Conservation (phyloP, 2,888 invertebrate genomes). For the Horisme vitalbata region DNA sequence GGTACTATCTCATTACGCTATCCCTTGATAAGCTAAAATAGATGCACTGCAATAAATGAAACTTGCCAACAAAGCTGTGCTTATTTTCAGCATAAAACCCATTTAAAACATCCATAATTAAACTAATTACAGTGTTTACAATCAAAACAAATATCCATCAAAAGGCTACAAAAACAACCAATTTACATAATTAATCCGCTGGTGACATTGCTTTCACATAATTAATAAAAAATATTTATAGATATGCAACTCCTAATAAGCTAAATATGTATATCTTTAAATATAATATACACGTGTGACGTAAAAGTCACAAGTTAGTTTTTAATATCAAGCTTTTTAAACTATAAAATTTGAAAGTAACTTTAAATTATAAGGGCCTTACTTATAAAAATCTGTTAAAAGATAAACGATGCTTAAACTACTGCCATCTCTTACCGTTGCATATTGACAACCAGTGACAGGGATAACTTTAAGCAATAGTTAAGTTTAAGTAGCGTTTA, state of each 20-base stretch:
- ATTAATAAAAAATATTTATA: not conserved
- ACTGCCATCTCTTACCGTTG: no score
- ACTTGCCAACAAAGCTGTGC: not conserved
- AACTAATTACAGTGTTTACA: constrained; percentile 20
- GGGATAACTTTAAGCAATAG: no score
- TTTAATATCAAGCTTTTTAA: no score
- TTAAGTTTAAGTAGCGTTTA: no score
- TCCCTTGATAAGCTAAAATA: not conserved
- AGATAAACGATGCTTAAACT: no score
- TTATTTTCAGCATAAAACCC: constrained; percentile 1
- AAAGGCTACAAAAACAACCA: constrained; percentile 51
- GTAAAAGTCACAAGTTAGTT: no score
- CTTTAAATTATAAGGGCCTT: no score
- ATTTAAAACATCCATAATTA: constrained; percentile 7
- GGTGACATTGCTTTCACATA: constrained; percentile 38
- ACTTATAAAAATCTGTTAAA: no score
- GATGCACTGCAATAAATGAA: not conserved
- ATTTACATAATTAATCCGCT: constrained; percentile 70
- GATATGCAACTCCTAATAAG: constrained; percentile 15
- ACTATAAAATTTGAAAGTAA: no score
- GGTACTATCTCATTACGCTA: not conserved
- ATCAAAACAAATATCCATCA: constrained; percentile 18
- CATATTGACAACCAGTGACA: no score
- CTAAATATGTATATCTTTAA: no score
- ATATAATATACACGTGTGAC: not conserved